Evolutionary conservation across 2,113 vertebrate genomes (phyloP), one percentile per base, ranked within the genome.

Genomic region (Australoheros scitulus): DNA sequence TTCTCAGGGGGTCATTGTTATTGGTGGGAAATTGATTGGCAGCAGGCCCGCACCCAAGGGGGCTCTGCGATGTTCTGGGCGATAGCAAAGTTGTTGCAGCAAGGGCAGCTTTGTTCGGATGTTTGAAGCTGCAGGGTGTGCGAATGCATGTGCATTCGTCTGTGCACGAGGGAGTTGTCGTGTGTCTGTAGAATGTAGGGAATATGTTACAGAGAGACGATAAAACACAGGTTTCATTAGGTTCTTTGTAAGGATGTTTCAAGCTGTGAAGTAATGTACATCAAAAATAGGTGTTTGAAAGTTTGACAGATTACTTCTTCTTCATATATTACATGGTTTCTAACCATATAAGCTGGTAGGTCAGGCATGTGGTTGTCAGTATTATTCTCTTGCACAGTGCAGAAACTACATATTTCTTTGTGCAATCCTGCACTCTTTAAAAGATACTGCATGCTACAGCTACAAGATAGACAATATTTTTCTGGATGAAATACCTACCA

Each of bases 1-100:
- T 88, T 83, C 92, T 90, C 86, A 8, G 78, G 90, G 92, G 90
- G 55, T 86, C 78, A 79, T 86, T 92, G 85, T 91, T 92, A 91
- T 92, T 93, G 87, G 88, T 84, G 81, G 43, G 78, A 86, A 87
- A 92, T 94, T 94, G 94, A 95, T 93, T 92, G 94, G 93, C 92
- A 92, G 92, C 83, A 50, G 52, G 77, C 72, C 76, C 2, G 11
- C 76, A 55, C 90, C 89, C 88, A 41, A 1, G 61, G 79, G 90
- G 60, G 68, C 61, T 63, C 26, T 59, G 83, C 32, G 17, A 78
- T 90, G 86, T 93, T 92, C 87, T 68, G 64, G 84, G 89, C 10
- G 57, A 81, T 29, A 24, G 68, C 61, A 75, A 92, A 89, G 89
- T 89, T 76, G 65, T 85, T 89, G 80, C 80, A 82, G 84, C 88